phyloP scores from a whole-genome alignment of 2,797 vertebrate genomes.

The Catharus ustulatus region DNA sequence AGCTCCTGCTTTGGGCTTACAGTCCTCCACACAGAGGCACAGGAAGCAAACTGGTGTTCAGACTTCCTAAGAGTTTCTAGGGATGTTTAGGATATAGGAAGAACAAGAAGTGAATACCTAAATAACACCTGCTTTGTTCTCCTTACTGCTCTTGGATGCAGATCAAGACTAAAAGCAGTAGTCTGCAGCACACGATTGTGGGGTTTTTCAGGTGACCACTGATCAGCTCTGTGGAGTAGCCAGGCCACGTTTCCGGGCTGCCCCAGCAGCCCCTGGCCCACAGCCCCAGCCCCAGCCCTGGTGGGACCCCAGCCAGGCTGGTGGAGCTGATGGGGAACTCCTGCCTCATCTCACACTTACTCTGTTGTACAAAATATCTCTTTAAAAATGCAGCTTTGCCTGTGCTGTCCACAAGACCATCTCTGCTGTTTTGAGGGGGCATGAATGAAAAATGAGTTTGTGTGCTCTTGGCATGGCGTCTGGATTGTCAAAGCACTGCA shows the following conservation, averaged over 20 bases:
- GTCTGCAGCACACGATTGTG: not conserved
- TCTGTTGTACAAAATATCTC: rapidly evolving
- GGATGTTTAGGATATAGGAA: not conserved
- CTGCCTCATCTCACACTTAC: rapidly evolving
- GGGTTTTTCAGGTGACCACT: not conserved
- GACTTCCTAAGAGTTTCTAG: not conserved
- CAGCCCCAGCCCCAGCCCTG: not conserved
- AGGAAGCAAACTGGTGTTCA: not conserved
- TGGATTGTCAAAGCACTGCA: not conserved
- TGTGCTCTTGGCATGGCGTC: not conserved
- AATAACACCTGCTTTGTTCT: not conserved
- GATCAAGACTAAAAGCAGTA: not conserved
- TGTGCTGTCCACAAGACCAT: not conserved
- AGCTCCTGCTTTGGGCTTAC: not conserved
- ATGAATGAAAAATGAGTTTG: not conserved
- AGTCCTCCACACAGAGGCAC: not conserved
- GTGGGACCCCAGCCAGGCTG: not conserved
- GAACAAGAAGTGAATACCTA: not conserved
- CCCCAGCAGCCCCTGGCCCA: not conserved
- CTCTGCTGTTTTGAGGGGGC: not conserved
- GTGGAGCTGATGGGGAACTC: not conserved
- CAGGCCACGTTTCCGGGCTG: not conserved
- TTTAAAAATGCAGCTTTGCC: not conserved
- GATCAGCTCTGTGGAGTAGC: not conserved
- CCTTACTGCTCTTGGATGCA: not conserved